These are phyloP conservation scores for Aplocera efformata DNA, from an alignment of 2,888 invertebrate species.

Conservation along the genomic window DNA sequence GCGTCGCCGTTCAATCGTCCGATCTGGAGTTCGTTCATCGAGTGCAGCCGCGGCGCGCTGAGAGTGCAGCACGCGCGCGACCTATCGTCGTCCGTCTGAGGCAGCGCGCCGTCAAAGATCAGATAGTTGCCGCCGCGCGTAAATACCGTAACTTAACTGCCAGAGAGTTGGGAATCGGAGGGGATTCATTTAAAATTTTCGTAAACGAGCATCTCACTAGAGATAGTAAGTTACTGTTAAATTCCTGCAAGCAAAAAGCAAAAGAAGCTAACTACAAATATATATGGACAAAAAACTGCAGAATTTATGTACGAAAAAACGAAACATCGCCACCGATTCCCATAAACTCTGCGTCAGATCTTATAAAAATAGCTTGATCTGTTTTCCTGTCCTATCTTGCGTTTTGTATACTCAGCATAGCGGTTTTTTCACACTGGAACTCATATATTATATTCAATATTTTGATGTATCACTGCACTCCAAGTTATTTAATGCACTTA, in stretches of 20 bases:
- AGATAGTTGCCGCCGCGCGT: conserved; percentile 4
- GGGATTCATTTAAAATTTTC: background rate
- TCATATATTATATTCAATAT: no score
- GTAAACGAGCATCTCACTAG: conserved; percentile 7
- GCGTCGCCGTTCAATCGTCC: background rate
- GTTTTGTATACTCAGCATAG: no score
- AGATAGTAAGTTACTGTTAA: conserved; percentile 2
- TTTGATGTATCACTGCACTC: no score
- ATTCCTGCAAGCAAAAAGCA: no score
- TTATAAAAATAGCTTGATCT: conserved; percentile 5
- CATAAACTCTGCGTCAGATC: background rate
- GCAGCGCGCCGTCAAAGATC: conserved; percentile 2
- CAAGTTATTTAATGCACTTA: no score
- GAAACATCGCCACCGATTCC: conserved; percentile 6
- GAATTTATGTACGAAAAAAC: conserved; percentile 7
- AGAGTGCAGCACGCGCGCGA: background rate
- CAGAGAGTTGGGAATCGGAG: background rate
- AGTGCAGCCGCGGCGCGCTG: conserved; percentile 2
- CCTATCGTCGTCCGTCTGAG: conserved; percentile 4
- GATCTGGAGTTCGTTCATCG: conserved; percentile 9
- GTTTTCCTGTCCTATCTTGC: no score
- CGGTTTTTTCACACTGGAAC: no score
- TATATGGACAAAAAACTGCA: conserved; percentile 15
- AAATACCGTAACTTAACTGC: background rate
- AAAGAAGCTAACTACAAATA: conserved; percentile 6